Evolutionary conservation across 2,797 vertebrate species (phyloP).

Genomic region (Crocidura indochinensis): DNA sequence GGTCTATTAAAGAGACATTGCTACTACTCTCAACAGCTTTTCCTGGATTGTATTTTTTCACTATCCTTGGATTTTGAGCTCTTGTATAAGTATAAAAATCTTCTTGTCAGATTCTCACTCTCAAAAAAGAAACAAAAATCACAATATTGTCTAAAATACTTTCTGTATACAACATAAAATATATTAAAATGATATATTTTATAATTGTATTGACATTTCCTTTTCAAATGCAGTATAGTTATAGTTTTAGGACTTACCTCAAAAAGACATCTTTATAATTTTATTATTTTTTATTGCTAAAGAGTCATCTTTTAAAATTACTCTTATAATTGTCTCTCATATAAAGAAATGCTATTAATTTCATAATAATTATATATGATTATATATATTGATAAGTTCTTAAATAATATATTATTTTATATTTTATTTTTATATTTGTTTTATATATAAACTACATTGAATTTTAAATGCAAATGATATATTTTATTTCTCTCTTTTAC

Average conservation of each 20-base stretch:
- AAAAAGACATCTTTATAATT: constrained; percentile 22
- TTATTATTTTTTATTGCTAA: constrained; percentile 45
- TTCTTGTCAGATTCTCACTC: neutral
- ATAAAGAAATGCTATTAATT: constrained; percentile 40
- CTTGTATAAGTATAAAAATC: constrained; percentile 3
- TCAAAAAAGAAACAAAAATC: neutral
- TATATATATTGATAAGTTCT: constrained; percentile 1
- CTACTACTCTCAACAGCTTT: neutral
- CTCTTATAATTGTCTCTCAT: constrained; percentile 57
- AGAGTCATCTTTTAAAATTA: constrained; percentile 16
- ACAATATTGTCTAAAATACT: neutral
- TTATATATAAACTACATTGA: neutral
- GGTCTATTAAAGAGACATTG: neutral
- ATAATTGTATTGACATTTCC: constrained; percentile 15
- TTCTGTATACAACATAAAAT: neutral
- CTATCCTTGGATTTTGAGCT: neutral
- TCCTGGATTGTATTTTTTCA: neutral
- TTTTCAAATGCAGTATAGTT: constrained; percentile 25
- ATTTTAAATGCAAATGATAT: constrained; percentile 33
- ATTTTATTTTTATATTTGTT: neutral
- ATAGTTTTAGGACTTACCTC: constrained; percentile 55
- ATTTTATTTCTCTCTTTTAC: constrained; percentile 35
- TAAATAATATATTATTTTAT: neutral
- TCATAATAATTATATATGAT: neutral
- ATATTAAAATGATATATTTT: neutral